phyloP scores from a whole-genome alignment of 2,113 vertebrate species.

The Coryphaenoides rupestris region DNA sequence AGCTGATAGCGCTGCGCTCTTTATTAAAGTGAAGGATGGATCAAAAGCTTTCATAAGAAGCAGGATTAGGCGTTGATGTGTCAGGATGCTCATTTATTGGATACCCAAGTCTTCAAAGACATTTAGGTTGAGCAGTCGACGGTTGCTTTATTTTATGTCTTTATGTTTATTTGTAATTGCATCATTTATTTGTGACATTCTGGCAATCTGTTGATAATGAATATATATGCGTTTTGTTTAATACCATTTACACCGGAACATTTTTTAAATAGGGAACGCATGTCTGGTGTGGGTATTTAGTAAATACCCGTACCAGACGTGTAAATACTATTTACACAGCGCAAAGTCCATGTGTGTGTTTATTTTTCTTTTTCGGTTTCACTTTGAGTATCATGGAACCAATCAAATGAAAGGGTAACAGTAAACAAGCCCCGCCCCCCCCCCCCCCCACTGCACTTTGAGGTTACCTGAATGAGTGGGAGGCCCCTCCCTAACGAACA shows the following conservation, averaged over 20 bases:
- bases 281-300: not conserved
- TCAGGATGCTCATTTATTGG: not conserved
- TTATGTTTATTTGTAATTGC: constrained; percentile 5
- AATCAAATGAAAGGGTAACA: constrained; percentile 70
- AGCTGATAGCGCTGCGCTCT: constrained; percentile 11
- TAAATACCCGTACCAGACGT: too few relatives aligned
- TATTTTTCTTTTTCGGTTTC: constrained; percentile 28
- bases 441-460: constrained; percentile 60
- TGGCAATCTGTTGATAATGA: too few relatives aligned
- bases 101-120: constrained; percentile 2
- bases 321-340: not conserved
- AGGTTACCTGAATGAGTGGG: constrained; percentile 76
- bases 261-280: too few relatives aligned
- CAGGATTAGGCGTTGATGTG: constrained; percentile 14
- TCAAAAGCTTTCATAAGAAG: constrained; percentile 20
- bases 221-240: too few relatives aligned
- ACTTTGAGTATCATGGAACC: not conserved
- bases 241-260: too few relatives aligned
- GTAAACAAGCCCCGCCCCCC: constrained; percentile 69
- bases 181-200: too few relatives aligned
- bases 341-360: not conserved
- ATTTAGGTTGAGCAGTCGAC: constrained; percentile 9
- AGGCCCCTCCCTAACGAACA: constrained; percentile 66
- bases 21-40: constrained; percentile 15
- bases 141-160: constrained; percentile 30